Conservation (phyloP, 2,888 invertebrate species). For the Macrosiphum euphorbiae region DNA sequence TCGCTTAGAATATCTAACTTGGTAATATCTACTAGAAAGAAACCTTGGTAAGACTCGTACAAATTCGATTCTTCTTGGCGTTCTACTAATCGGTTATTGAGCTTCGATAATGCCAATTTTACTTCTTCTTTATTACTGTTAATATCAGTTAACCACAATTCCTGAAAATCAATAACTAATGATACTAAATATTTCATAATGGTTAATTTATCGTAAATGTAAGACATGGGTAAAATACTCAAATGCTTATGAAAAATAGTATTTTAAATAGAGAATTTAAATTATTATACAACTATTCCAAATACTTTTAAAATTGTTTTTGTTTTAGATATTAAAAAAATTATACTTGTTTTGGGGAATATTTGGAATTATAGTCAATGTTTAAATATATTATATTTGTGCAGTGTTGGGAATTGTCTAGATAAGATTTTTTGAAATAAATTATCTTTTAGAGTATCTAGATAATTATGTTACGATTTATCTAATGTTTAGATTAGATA, state of each 20-base stretch:
- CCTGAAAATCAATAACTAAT: conserved; percentile 72
- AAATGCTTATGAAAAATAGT: not conserved
- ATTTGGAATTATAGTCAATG: not conserved
- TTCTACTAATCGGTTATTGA: conserved; percentile 77
- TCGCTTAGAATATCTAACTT: conserved; percentile 86
- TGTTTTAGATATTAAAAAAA: not conserved
- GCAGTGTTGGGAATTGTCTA: too few species aligned
- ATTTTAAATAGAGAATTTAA: not conserved
- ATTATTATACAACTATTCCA: not conserved
- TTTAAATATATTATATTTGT: not conserved
- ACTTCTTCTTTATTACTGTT: conserved; percentile 80
- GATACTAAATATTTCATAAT: not conserved
- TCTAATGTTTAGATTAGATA: too few species aligned
- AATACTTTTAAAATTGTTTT: too few species aligned
- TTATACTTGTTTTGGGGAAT: not conserved
- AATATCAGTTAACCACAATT: conserved; percentile 81
- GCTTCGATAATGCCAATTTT: conserved; percentile 75
- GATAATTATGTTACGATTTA: too few species aligned
- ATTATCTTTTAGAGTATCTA: too few species aligned
- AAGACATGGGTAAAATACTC: not conserved
- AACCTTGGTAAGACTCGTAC: conserved; percentile 80
- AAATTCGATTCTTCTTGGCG: conserved; percentile 81
- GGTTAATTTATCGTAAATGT: not conserved
- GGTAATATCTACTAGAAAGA: conserved; percentile 82
- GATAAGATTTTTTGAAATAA: too few species aligned